Base-by-base conservation (phyloP, 2,797 vertebrate genomes). In the Pagetopsis macropterus region DNA sequence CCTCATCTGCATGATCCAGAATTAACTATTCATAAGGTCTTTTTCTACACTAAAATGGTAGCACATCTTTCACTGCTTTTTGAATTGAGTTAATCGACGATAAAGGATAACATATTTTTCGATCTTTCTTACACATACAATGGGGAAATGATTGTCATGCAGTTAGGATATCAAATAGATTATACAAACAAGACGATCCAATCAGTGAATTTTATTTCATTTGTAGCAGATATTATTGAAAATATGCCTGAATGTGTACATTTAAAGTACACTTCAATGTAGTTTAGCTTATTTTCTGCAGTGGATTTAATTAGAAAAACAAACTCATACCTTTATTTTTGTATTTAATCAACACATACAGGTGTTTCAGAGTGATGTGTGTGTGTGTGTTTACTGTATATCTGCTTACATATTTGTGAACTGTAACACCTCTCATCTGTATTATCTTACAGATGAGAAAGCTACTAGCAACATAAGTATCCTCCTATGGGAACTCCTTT, bases 11-110 rank as follows among this genome's bases (percentile, higher is more conserved):
- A 87, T 89, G 85, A 90, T 79, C 83, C 80, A 59, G 33, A 86
- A 81, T 91, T 84, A 80, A 91, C 88, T 84, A 89, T 92, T 91
- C 85, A 90, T 79, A 9, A 83, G 63, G 72, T 63, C 43, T 72
- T 77, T 79, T 83, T 86, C 70, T 60, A 57, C 75, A 65, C 70
- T 56, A 46, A 86, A 78, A 69, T 50, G 70, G 58, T 31, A 40
- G 27, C 79, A 72, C 65, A 48, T 75, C 46, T 67, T 74, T 37
- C 55, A 61, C 52, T n/a, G n/a, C 79, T 81, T 79, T 62, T 82
- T n/a, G 33, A 45, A 82, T 71, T 61, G 71, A 70, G 51, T 76
- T 68, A 49, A 71, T 23, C 3, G 4, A 50, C 2, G 3, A 73
- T 69, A 43, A 78, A 76, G 49, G 33, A 51, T 9, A 45, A 52